Evolutionary conservation across 2,113 vertebrate species (phyloP), one percentile per base, ranked within the genome.

Genomic region (Anhinga anhinga): DNA sequence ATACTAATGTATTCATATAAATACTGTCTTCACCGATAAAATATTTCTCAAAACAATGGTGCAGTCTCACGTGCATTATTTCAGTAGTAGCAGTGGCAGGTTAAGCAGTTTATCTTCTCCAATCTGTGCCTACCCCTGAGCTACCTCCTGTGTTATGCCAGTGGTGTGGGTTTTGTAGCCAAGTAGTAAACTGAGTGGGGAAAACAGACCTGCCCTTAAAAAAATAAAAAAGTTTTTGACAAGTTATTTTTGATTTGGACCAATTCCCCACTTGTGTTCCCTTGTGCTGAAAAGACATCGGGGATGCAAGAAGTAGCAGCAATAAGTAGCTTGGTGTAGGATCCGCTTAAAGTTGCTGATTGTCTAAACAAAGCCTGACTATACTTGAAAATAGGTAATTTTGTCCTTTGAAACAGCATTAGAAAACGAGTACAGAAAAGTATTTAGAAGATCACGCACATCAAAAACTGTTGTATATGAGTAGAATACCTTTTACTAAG

Each of bases 21-120:
- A 63, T 76, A 26, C 4, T 36, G 4, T 42, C 10, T 73, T 81
- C 42, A 55, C 11, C 5, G 3, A 38, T 61, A 26, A 61, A 61
- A 38, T 38, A 26, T 61, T 89, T 49, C 62, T 72, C 58, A 36
- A 67, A 86, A 26, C 2, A 15, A 66, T 13, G 11, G 2, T 3
- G 2, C 2, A 22, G 32, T 79, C 66, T 76, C 32, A 23, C 0
- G 0, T 42, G 14, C 0, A 0, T 74, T 84, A 0, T 74, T 84
- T 82, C 40, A 30, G 38, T 32, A 50, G 49, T 16, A 32, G 36
- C 29, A 61, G 13, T 47, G 11, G 5, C 36, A 52, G 40, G 40
- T 25, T 50, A 50, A 49, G 30, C 38, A 44, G 34, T 72, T 67
- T 14, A 6, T 71, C 14, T 74, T 79, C 22, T 62, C 7, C 18